Conservation (phyloP, 2,888 invertebrate species). For the Papilio gigon region DNA sequence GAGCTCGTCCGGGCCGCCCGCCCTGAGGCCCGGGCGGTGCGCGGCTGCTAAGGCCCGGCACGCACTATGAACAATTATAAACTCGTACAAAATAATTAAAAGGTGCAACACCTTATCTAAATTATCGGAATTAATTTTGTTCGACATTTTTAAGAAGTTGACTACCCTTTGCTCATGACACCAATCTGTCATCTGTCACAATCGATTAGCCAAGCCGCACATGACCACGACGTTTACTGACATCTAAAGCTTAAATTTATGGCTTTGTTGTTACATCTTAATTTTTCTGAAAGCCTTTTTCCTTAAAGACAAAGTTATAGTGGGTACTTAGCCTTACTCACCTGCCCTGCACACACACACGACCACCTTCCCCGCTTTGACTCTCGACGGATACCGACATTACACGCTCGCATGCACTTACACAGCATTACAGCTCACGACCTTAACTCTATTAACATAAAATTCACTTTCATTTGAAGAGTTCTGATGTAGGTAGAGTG, state of each 20-base stretch:
- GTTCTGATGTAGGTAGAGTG: slow-evolving; percentile 45
- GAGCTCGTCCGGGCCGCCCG: slow-evolving; percentile 64
- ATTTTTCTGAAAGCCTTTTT: not conserved
- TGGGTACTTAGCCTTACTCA: slow-evolving; percentile 53
- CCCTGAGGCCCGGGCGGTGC: slow-evolving; percentile 55
- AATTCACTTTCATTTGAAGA: slow-evolving; percentile 42
- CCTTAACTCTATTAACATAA: slow-evolving; percentile 56
- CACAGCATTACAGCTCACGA: slow-evolving; percentile 55
- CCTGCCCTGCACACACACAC: slow-evolving; percentile 66
- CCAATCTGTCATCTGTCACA: too few relatives aligned
- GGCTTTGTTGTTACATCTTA: not conserved
- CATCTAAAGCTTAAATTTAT: too few relatives aligned
- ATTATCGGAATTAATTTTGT: not conserved
- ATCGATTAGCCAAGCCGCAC: too few relatives aligned
- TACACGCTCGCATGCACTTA: slow-evolving; percentile 62
- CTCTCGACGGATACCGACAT: slow-evolving; percentile 54
- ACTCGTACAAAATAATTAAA: not conserved
- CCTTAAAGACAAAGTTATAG: not conserved
- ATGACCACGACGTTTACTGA: too few relatives aligned
- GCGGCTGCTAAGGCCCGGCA: slow-evolving; percentile 51
- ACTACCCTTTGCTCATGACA: too few relatives aligned
- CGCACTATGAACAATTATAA: not conserved
- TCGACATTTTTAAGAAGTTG: too few relatives aligned
- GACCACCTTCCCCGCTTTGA: slow-evolving; percentile 55
- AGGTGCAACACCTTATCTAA: not conserved